These are phyloP conservation scores for Melanotaenia parkinsoni DNA, from an alignment of 2,797 vertebrate genomes.

Conservation along the genomic window DNA sequence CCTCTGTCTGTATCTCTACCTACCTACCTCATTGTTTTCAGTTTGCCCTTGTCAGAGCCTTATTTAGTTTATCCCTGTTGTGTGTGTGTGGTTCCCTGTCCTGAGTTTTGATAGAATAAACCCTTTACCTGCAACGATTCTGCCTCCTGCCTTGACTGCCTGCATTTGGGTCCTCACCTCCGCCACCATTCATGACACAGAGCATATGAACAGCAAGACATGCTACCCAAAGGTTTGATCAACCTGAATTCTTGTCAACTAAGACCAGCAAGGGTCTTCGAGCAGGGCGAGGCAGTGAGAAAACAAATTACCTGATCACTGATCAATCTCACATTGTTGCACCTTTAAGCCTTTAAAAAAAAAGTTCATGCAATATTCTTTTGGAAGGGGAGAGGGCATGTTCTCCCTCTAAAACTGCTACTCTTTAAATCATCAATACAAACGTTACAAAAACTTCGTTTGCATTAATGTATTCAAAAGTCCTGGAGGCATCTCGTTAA, in stretches of 20 bases:
- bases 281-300: not conserved
- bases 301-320: not conserved
- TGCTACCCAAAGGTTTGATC: too few relatives aligned
- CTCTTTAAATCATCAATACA: not conserved
- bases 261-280: not conserved
- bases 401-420: not conserved
- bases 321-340: not conserved
- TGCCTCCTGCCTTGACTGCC: too few relatives aligned
- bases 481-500: constrained; percentile 1
- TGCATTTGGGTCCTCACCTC: too few relatives aligned
- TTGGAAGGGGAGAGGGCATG: not conserved
- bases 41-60: too few relatives aligned
- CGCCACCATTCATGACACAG: too few relatives aligned
- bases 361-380: not conserved
- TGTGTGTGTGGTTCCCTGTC: too few relatives aligned
- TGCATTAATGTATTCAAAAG: not conserved
- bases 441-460: not conserved
- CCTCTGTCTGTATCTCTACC: too few relatives aligned
- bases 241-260: not conserved
- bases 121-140: too few relatives aligned
- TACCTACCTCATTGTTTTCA: too few relatives aligned
- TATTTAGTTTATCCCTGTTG: too few relatives aligned
- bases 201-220: not conserved
- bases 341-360: not conserved
- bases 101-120: too few relatives aligned